Evolutionary conservation across 2,888 invertebrate genomes (phyloP).

Genomic region (Keiferia lycopersicella): DNA sequence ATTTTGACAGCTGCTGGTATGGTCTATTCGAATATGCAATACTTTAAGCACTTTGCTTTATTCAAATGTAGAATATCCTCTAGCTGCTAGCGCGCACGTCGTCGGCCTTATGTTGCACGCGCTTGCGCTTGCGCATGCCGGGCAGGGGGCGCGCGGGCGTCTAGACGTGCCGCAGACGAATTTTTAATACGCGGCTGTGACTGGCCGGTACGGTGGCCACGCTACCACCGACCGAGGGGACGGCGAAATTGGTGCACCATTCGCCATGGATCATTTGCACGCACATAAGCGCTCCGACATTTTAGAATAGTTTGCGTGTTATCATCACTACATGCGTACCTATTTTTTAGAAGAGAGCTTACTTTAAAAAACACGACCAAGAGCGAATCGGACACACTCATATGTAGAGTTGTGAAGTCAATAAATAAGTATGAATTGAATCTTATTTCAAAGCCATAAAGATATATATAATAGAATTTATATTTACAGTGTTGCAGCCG

Average conservation of each 20-base stretch:
- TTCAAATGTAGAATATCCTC: neutral
- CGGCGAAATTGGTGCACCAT: neutral
- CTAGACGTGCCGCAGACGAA: conserved; percentile 75
- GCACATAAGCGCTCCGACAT: neutral
- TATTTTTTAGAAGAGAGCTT: neutral
- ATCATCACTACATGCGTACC: neutral
- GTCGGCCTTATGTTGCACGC: neutral
- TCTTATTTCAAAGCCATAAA: no score
- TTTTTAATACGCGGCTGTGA: conserved; percentile 56
- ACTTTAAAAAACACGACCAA: neutral
- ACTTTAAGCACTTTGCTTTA: no score
- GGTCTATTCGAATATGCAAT: no score
- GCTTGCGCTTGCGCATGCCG: conserved; percentile 6
- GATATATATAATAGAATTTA: no score
- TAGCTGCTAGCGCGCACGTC: neutral
- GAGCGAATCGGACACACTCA: no score
- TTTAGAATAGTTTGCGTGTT: neutral
- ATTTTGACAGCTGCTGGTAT: no score
- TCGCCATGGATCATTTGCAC: neutral
- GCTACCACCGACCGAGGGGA: conserved; percentile 14
- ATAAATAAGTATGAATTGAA: no score
- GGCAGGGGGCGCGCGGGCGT: conserved; percentile 41
- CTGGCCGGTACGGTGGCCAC: conserved; percentile 33
- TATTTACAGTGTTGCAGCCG: no score
- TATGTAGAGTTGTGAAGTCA: no score